Evolutionary conservation across 2,797 vertebrate species (phyloP), one percentile per base, ranked within the genome.

Genomic region (Lacerta agilis): DNA sequence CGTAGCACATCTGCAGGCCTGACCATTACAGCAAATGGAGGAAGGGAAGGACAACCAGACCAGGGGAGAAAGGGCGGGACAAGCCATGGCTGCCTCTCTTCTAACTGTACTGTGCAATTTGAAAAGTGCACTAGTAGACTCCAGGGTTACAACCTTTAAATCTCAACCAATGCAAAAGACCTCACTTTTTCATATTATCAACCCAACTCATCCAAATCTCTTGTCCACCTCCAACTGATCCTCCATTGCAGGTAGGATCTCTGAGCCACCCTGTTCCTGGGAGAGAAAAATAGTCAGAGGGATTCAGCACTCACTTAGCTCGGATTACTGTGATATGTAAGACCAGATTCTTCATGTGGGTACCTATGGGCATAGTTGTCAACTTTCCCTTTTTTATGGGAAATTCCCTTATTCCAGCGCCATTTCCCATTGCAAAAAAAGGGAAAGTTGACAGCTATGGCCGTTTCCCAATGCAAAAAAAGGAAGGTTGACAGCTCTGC

Each of bases 211-310:
- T 88, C 81, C 49, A 79, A 23, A 43, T 64, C 29, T 33, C 38
- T 75, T 64, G 49, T 36, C 41, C 58, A 80, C n/a, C 38, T 80
- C 38, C 43, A 69, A 3, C 25, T 77, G 15, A 72, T n/a, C 7
- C 7, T 66, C 69, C 66, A 29, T 41, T 86, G 41, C 8, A 73
- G 45, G 27, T 5, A 81, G 49, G 86, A 84, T 79, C 36, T 64
- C 58, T 36, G 4, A 27, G 58, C n/a, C n/a, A 33, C 49, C 13
- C 69, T 33, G 5, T 4, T 69, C 27, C 25, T 69, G 25, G 29
- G 4, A 33, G 73, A 90, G 91, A 67, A 41, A 92, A 38, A 72
- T 49, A 76, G 91, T 66, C 80, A 90, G 80, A 72, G 55, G 79
- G 87, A 92, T 93, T 79, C 87, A 81, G 29, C 64, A 83, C 6